A percentile compares a stretch with the other conserved stretches of the same genome.
Evolutionary conservation across 2,888 invertebrate species (phyloP).

Genomic region (Synanthedon andrenaeformis): DNA sequence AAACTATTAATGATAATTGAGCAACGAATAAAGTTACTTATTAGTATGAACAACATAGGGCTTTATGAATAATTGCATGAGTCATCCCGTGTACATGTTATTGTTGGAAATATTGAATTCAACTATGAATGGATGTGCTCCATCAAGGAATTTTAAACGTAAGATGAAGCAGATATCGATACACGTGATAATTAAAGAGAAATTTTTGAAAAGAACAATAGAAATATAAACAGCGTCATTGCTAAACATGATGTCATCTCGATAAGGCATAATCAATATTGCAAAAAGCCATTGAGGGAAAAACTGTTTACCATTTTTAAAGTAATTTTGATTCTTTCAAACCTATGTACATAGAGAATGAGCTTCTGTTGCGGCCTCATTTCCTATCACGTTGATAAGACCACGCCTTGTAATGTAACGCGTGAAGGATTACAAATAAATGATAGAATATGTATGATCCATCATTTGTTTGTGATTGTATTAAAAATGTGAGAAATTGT

Average conservation of each 20-base stretch:
- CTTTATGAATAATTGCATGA: neutral
- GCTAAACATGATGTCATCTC: neutral
- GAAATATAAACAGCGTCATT: neutral
- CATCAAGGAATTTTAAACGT: neutral
- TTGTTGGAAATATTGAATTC: neutral
- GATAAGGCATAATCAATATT: neutral
- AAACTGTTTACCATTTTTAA: too few species aligned
- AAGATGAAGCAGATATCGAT: neutral
- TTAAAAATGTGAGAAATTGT: too few species aligned
- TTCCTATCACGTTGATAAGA: constrained; percentile 45
- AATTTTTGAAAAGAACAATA: neutral
- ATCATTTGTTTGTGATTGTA: too few species aligned
- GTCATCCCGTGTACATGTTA: neutral
- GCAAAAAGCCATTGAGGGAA: too few species aligned
- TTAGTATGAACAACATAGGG: neutral
- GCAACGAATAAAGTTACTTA: neutral
- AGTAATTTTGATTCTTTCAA: too few species aligned
- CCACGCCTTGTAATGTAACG: constrained; percentile 25
- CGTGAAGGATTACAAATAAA: neutral
- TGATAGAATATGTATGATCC: neutral
- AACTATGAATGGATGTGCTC: neutral
- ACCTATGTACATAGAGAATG: constrained; percentile 6
- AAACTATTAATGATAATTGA: neutral
- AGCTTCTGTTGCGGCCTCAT: constrained; percentile 31
- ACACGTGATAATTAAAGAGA: neutral